Base-by-base conservation (phyloP, 2,113 vertebrate genomes). In the Aramus guarauna region DNA sequence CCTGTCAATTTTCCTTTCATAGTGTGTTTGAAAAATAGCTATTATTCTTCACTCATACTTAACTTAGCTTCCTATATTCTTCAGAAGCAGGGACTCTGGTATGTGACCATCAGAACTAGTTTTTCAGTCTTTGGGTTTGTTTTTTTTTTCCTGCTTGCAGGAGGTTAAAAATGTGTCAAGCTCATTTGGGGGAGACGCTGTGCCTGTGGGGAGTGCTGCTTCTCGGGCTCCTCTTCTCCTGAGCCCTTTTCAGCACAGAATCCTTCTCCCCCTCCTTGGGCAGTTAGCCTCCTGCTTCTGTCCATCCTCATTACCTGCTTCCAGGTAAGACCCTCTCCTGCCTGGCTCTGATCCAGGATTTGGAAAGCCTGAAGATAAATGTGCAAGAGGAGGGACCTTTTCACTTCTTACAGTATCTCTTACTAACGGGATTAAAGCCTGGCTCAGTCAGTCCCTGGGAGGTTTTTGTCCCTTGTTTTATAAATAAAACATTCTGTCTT, bases 261-360 rank as follows among this genome's bases (percentile, higher is more conserved):
- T 47, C 16, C 15, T 15, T 93, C 21, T 45, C 3, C 9, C 15
- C 3, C 6, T 15, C 20, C 36, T 17, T 1, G 2, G 41, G 43
- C 63, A 19, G 15, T 41, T 50, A 36, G 43, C 12, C 8, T 71
- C 1, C 0, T 0, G 2, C 16, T 52, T 52, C 34, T 63, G 45
- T 34, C 21, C 50, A 20, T 73, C 53, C 59, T 37, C 29, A 3
- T 72, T 48, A 43, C 37, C 72, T 32, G 32, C 48, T 68, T 64
- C 41, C 29, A 4, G 1, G 0, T 34, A 34, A 58, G 15, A 32
- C 4, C 34, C 19, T 73, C 53, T 59, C 24, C 23, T 55, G n/a
- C 37, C 34, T 32, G 41, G 50, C 48, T 67, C 32, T 32, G 24
- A 29, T 60, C 21, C 6, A 23, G 43, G 67, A 68, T 74, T 79